Evolutionary conservation across 1,140 invertebrate genomes (phyloP), one percentile per base, ranked within the genome.

Genomic region (Thalassaphorura encarpata): DNA sequence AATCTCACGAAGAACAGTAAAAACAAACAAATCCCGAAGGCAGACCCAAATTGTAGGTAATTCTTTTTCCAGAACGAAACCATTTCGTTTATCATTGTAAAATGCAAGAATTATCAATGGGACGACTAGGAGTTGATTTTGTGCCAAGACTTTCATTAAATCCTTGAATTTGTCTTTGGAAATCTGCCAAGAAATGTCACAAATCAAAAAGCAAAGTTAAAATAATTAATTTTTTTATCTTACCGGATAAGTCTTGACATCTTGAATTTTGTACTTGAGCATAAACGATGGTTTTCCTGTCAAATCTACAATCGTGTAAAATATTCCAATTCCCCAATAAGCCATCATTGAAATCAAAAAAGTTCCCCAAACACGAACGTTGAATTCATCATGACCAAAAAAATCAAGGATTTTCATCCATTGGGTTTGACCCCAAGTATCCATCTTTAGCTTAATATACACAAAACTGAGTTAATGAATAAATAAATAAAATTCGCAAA

Each of bases 211-310:
- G 71, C 23, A 69, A 68, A 51, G 73, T 70, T 16, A 70, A 36
- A 36, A 36, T 36, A 36, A 36, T n/a, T n/a, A n/a, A 36, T 36
- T 36, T 23, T 28, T 29, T 48, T 23, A 48, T 36, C 47, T 33
- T 51, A 51, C 54, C 42, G 56, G 51, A 28, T 61, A 49, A n/a
- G n/a, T 8, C 42, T 56, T 51, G 42, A 63, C 52, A 26, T 54
- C 52, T 28, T 75, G 73, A 49, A 75, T 69, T 61, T 73, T 73
- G 59, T 75, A 75, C 19, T 67, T 67, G 3, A 69, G 61, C 6
- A 73, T 57, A 61, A 67, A 68, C 18, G 61, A 58, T 48, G 73
- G 73, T 46, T 62, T 66, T 3, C 69, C 67, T 33, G 70, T 72
- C 6, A 72, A n/a, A 47, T 75, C 73, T 18, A 75, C 54, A 4